Evolutionary conservation across 1,140 invertebrate species (phyloP).

Genomic region (Leptopilina clavipes): DNA sequence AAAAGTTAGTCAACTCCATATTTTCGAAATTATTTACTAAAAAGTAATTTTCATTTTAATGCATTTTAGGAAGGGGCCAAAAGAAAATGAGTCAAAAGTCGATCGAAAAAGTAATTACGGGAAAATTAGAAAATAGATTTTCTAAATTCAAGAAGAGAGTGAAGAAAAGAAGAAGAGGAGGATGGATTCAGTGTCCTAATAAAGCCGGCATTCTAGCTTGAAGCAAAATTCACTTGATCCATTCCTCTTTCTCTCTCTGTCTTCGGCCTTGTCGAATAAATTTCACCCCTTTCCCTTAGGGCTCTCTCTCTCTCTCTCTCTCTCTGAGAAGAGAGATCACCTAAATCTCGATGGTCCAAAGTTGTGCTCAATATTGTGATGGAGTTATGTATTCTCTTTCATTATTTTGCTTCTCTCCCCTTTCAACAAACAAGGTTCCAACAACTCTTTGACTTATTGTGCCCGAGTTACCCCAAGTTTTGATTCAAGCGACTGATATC

Average conservation of each 20-base stretch:
- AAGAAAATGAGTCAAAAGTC: too few relatives aligned
- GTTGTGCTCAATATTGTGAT: conserved; percentile 73
- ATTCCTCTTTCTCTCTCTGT: conserved; percentile 32
- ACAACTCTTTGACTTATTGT: background rate
- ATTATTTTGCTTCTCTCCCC: background rate
- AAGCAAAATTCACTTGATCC: conserved; percentile 56
- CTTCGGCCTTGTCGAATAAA: conserved; percentile 57
- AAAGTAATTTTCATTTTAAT: too few relatives aligned
- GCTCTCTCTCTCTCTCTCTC: conserved; percentile 3
- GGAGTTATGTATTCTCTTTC: conserved; percentile 66
- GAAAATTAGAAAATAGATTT: too few relatives aligned
- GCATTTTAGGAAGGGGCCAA: too few relatives aligned
- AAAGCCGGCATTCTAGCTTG: conserved; percentile 58
- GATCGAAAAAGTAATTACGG: too few relatives aligned
- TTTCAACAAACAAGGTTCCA: conserved; percentile 25
- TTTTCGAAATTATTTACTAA: too few relatives aligned
- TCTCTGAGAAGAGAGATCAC: conserved; percentile 62
- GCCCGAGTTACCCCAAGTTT: conserved; percentile 40
- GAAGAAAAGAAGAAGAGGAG: background rate
- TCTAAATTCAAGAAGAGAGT: too few relatives aligned
- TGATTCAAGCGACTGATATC: conserved; percentile 58
- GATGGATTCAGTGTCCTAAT: conserved; percentile 21
- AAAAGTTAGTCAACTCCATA: too few relatives aligned
- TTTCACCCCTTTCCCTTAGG: conserved; percentile 41
- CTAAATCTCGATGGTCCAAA: conserved; percentile 67